Percentiles rank a stretch among this genome's conserved stretches.
phyloP scores from a whole-genome alignment of 2,888 invertebrate genomes.

The Pseudococcus viburni region DNA sequence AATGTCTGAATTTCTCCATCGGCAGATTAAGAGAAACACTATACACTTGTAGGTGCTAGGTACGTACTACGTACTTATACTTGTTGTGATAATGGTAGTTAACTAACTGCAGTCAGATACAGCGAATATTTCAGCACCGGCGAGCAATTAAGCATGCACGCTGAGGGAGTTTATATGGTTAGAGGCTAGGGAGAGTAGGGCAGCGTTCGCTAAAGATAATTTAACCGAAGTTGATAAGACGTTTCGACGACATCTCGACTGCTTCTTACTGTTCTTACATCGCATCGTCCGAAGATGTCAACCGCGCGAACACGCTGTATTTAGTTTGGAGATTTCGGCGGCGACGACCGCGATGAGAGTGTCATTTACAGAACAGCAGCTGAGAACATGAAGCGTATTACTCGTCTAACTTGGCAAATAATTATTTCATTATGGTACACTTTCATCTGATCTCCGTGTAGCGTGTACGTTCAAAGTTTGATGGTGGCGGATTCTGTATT shows the following conservation, averaged over 20 bases:
- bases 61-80: neutral
- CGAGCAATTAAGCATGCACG: slow-evolving; percentile 7
- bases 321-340: slow-evolving; percentile 12
- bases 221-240: neutral
- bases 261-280: neutral
- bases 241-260: slow-evolving; percentile 7
- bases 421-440: neutral
- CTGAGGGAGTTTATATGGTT: neutral
- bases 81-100: slow-evolving; percentile 5
- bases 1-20: too few relatives aligned
- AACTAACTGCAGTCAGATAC: neutral
- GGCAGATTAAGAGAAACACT: too few relatives aligned
- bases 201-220: neutral
- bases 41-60: neutral
- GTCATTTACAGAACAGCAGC: neutral
- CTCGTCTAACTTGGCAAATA: slow-evolving; percentile 8
- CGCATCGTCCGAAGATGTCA: slow-evolving; percentile 7
- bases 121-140: neutral
- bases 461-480: neutral
- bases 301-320: neutral
- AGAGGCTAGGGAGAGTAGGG: neutral
- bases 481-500: neutral
- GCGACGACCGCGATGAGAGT: slow-evolving; percentile 14
- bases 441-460: neutral
- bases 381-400: slow-evolving; percentile 2